phyloP scores from a whole-genome alignment of 2,797 vertebrate species.

The Acrossocheilus wenchowensis region DNA sequence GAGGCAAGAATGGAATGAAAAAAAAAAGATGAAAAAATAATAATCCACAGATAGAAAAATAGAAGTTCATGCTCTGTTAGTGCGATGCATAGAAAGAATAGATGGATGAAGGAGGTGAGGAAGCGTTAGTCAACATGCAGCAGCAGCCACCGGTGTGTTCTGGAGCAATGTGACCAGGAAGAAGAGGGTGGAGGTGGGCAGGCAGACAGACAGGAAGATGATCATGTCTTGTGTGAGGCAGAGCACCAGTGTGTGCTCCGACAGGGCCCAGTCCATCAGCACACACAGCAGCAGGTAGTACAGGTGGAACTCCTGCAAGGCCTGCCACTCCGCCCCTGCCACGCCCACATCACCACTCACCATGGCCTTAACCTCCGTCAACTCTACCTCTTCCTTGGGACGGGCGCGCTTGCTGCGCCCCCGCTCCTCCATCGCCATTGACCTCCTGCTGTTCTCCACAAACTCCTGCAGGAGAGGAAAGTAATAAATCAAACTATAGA shows the following conservation, averaged over 20 bases:
- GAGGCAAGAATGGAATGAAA: constrained; percentile 42
- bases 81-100: constrained; percentile 25
- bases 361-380: constrained; percentile 95
- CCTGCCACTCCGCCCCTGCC: constrained; percentile 77
- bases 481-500: constrained; percentile 5
- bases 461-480: constrained; percentile 85
- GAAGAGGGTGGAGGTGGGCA: constrained; percentile 93
- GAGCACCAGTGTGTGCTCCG: constrained; percentile 84
- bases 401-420: constrained; percentile 84
- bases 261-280: constrained; percentile 91
- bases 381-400: constrained; percentile 82
- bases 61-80: constrained; percentile 46
- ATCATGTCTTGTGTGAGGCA: constrained; percentile 91
- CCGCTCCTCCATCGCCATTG: constrained; percentile 87
- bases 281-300: constrained; percentile 92
- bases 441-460: constrained; percentile 92
- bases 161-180: constrained; percentile 88
- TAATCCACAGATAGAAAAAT: constrained; percentile 52
- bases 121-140: constrained; percentile 57
- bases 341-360: constrained; percentile 89
- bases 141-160: constrained; percentile 49
- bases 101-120: not conserved
- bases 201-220: constrained; percentile 92
- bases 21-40: constrained; percentile 37
- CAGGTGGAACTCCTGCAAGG: constrained; percentile 92